Evolutionary conservation across 2,888 invertebrate species (phyloP).

Genomic region (Drosophila subquinaria): DNA sequence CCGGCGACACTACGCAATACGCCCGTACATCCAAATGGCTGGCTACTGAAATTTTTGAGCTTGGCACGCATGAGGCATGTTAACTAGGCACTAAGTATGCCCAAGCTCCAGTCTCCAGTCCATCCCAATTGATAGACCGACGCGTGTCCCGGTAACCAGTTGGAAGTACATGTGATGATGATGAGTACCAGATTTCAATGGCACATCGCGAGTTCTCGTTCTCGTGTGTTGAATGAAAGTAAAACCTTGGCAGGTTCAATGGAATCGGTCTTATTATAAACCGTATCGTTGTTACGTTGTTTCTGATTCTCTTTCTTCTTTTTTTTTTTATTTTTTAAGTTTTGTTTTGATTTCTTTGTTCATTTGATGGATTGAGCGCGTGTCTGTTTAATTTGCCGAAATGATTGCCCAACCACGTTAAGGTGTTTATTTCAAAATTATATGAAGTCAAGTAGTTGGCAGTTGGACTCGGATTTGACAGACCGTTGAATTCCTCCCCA

Average conservation of each 20-base stretch:
- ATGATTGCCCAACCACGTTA: conserved; percentile 16
- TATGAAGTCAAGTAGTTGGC: conserved; percentile 1
- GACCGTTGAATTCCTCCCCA: not conserved
- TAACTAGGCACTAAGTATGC: conserved; percentile 32
- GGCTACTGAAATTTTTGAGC: conserved; percentile 45
- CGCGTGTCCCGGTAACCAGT: conserved; percentile 34
- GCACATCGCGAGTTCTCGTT: conserved; percentile 33
- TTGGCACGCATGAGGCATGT: conserved; percentile 48
- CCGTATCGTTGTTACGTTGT: not conserved
- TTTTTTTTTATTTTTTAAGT: not conserved
- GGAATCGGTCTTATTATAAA: not conserved
- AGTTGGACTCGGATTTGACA: not conserved
- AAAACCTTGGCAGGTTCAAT: conserved; percentile 28
- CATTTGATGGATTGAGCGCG: conserved; percentile 28
- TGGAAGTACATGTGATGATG: conserved; percentile 18
- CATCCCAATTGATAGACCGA: conserved; percentile 9
- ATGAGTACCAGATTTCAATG: conserved; percentile 36
- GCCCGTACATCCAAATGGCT: conserved; percentile 52
- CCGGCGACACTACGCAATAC: conserved; percentile 65
- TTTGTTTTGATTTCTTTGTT: conserved; percentile 5
- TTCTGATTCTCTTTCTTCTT: not conserved
- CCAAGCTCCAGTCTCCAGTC: conserved; percentile 4
- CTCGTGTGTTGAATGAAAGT: conserved; percentile 64
- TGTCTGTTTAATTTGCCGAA: conserved; percentile 30
- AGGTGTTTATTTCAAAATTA: conserved; percentile 12